phyloP scores from a whole-genome alignment of 1,140 invertebrate species.

The Pseudomyrmex sp. region DNA sequence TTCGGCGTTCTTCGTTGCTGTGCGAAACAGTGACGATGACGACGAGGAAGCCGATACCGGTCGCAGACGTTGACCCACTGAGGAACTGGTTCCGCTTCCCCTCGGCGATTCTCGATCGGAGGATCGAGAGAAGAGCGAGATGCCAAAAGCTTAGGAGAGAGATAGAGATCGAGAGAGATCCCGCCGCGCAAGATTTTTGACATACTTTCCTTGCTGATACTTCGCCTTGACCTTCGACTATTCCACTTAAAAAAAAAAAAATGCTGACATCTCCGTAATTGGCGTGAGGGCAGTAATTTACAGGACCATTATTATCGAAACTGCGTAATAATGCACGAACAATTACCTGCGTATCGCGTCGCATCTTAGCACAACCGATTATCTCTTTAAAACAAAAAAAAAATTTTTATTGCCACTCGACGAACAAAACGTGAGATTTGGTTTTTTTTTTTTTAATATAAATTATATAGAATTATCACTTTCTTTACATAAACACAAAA shows the following conservation, averaged over 20 bases:
- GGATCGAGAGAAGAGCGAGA: constrained; percentile 51
- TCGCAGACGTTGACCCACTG: constrained; percentile 84
- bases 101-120: constrained; percentile 73
- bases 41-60: constrained; percentile 64
- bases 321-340: not conserved
- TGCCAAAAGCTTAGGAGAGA: constrained; percentile 35
- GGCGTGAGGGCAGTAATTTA: constrained; percentile 5
- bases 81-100: constrained; percentile 84
- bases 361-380: not conserved
- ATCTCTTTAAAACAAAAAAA: not conserved
- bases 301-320: constrained; percentile 3
- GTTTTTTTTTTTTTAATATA: not conserved
- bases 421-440: constrained; percentile 2
- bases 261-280: not conserved
- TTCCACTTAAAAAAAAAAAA: constrained; percentile 75
- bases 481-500: no score
- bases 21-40: constrained; percentile 47
- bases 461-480: not conserved
- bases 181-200: constrained; percentile 80
- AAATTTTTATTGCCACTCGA: not conserved
- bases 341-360: not conserved
- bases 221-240: constrained; percentile 80
- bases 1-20: not conserved
- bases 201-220: constrained; percentile 82
- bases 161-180: constrained; percentile 65